Evolutionary conservation across 2,113 vertebrate genomes (phyloP).

Genomic region (Dryoscopus gambensis): DNA sequence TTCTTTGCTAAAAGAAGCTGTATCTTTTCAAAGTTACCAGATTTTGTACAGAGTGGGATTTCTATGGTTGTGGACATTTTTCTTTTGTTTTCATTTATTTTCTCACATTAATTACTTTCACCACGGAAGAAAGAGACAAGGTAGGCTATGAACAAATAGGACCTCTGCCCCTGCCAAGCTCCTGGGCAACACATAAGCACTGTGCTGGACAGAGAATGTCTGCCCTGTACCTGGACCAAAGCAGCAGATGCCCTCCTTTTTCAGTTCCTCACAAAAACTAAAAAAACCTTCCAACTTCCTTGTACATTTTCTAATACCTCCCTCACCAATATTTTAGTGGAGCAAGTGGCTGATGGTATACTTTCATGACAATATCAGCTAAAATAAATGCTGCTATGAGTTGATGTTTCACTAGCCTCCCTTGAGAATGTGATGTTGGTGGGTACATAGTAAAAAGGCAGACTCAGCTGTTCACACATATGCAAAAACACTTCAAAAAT

Average conservation of each 20-base stretch:
- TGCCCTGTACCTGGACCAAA: neutral
- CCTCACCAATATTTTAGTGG: neutral
- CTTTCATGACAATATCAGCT: neutral
- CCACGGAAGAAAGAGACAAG: neutral
- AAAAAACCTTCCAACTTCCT: neutral
- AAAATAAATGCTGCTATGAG: neutral
- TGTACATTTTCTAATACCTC: neutral
- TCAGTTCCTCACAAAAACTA: neutral
- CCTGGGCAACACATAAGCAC: neutral
- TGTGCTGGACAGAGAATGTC: neutral
- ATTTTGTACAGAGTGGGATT: neutral
- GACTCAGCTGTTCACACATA: neutral
- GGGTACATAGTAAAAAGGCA: neutral
- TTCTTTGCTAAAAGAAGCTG: neutral
- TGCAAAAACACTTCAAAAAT: neutral
- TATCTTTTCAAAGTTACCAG: neutral
- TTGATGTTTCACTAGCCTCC: neutral
- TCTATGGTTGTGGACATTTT: neutral
- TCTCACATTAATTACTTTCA: neutral
- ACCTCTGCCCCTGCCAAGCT: neutral
- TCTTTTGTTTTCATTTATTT: neutral
- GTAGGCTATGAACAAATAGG: neutral
- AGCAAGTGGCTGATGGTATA: neutral
- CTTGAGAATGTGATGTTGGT: neutral
- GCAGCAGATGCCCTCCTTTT: neutral